Base-by-base conservation (phyloP, 2,113 vertebrate genomes). In the Prochilodus magdalenae region DNA sequence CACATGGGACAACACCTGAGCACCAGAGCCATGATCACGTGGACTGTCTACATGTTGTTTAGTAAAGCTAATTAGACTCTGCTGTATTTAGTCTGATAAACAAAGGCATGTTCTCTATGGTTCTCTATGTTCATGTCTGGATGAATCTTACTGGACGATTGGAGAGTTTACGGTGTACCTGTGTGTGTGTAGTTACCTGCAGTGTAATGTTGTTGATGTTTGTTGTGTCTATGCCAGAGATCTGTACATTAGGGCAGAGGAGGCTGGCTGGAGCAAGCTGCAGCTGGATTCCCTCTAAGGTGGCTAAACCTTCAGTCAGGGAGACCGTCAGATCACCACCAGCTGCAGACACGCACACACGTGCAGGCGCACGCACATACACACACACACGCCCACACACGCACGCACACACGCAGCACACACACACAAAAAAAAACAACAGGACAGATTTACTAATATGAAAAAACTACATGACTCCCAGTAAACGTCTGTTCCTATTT, bases 181-280 rank as follows among this genome's bases (percentile, higher is more conserved):
- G 20, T 47, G 22, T 18, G 65, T n/a, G n/a, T n/a, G n/a, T n/a
- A n/a, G n/a, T 1, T 81, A 99, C 98, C 96, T 99, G 98, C 51
- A 99, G 82, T 0, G 98, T 99, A 93, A 99, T 99, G 87, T 99
- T 99, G 91, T 98, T 99, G 89, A 98, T 97, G 91, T 95, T 95
- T 85, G 94, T 93, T 75, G 97, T 83, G 74, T 99, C 98, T 36
- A 99, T 95, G 84, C 97, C 98, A 26, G 98, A 98, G 90, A 99
- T 98, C 90, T 99, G 98, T 70, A 99, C 96, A 12, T 98, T 99
- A 26, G 96, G 97, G 83, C 97, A 98, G 82, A 99, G 96, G 72
- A 99, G 88, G 89, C 95, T 98, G 86, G 93, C 77, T 16, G 96
- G 94, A 15, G 96, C 97, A 83, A 99, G 85, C 87, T 99, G 98